Conservation (phyloP, 2,797 vertebrate species). For the Sciaenops ocellatus region DNA sequence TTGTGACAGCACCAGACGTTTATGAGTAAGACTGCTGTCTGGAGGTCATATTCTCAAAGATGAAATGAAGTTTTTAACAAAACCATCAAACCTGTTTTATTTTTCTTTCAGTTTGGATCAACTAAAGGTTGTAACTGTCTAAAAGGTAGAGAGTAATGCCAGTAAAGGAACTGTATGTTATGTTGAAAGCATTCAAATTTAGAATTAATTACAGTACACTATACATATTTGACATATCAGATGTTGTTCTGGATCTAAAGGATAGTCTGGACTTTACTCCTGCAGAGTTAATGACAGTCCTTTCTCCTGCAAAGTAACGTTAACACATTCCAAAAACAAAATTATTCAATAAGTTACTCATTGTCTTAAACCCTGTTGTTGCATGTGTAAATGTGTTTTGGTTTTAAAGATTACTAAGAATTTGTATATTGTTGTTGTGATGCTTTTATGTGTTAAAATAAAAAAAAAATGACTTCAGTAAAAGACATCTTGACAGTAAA, state of each 20-base stretch:
- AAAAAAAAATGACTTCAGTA: conserved; percentile 87
- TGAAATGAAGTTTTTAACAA: conserved; percentile 54
- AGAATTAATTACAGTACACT: conserved; percentile 69
- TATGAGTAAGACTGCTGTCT: conserved; percentile 53
- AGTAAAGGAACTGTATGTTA: conserved; percentile 77
- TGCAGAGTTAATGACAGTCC: conserved; percentile 26
- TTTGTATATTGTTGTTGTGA: conserved; percentile 96
- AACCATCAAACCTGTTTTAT: conserved; percentile 42
- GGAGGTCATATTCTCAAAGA: conserved; percentile 62
- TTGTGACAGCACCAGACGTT: conserved; percentile 60
- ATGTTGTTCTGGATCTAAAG: conserved; percentile 72
- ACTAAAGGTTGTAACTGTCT: conserved; percentile 73
- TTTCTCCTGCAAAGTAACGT: conserved; percentile 65
- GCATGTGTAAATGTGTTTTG: conserved; percentile 95
- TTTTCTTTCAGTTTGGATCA: conserved; percentile 45
- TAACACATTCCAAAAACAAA: conserved; percentile 83
- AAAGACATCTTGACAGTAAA: conserved; percentile 65
- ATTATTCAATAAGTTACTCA: conserved; percentile 87
- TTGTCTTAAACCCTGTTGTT: conserved; percentile 93
- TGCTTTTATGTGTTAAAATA: conserved; percentile 93
- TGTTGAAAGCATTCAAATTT: conserved; percentile 72
- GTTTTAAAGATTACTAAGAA: conserved; percentile 91
- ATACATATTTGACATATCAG: conserved; percentile 74
- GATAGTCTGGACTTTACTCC: conserved; percentile 55
- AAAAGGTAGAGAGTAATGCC: conserved; percentile 75